Percentiles rank a stretch among this genome's conserved stretches.
These are phyloP conservation scores for Congeria kusceri DNA, from an alignment of 2,888 invertebrate genomes.

Conservation along the genomic window DNA sequence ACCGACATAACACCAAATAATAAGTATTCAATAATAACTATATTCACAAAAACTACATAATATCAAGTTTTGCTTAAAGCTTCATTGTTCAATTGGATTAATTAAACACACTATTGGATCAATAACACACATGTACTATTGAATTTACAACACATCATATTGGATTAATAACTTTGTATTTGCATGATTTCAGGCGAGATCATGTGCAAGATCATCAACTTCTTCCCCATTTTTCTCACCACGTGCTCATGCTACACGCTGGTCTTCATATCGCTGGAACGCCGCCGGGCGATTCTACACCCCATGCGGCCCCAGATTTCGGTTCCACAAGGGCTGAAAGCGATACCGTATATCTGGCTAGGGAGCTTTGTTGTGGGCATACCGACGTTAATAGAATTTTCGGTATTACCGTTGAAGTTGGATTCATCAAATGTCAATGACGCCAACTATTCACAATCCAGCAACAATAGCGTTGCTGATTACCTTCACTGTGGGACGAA, in stretches of 20 bases:
- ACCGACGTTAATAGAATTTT: constrained; percentile 50
- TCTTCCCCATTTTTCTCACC: constrained; percentile 68
- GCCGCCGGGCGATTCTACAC: constrained; percentile 57
- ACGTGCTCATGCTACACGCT: constrained; percentile 61
- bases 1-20: too few species aligned
- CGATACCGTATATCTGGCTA: constrained; percentile 49
- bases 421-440: constrained; percentile 1
- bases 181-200: constrained; percentile 24
- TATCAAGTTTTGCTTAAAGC: too few species aligned
- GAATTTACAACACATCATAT: too few species aligned
- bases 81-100: too few species aligned
- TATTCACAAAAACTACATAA: too few species aligned
- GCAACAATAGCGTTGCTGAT: neutral
- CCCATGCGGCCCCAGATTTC: constrained; percentile 36
- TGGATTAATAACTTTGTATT: too few species aligned
- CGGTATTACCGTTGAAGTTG: neutral
- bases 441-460: neutral
- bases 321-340: constrained; percentile 6
- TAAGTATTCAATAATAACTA: too few species aligned
- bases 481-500: constrained; percentile 28
- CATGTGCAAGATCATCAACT: constrained; percentile 55
- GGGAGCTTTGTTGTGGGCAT: constrained; percentile 25
- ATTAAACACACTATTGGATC: too few species aligned
- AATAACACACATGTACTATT: too few species aligned
- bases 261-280: constrained; percentile 66